These are phyloP conservation scores for Struthidea cinerea DNA, from an alignment of 2,113 vertebrate species.

Conservation along the genomic window DNA sequence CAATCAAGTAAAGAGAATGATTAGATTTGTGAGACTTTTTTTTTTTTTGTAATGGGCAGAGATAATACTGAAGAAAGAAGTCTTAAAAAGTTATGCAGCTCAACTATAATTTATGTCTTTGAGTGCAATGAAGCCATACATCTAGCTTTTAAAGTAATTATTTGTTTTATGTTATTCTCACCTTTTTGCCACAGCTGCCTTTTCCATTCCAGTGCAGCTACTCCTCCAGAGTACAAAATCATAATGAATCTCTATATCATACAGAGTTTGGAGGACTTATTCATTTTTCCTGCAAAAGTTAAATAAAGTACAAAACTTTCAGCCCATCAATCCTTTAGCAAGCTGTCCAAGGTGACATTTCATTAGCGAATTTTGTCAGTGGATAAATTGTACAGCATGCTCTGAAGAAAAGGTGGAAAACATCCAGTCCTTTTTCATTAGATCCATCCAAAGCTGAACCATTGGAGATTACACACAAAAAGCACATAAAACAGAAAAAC, in stretches of 20 bases:
- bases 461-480: constrained; percentile 79
- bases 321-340: constrained; percentile 84
- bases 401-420: constrained; percentile 77
- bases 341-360: constrained; percentile 91
- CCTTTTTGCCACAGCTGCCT: background rate
- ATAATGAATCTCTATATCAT: constrained; percentile 72
- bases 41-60: background rate
- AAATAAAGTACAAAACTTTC: constrained; percentile 87
- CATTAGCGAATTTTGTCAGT: constrained; percentile 93
- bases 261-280: constrained; percentile 72
- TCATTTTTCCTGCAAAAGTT: constrained; percentile 81
- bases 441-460: constrained; percentile 76
- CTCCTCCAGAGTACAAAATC: constrained; percentile 33
- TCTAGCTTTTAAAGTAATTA: constrained; percentile 18
- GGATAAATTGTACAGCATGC: constrained; percentile 82
- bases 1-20: background rate
- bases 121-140: background rate
- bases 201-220: background rate
- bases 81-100: background rate
- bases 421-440: constrained; percentile 87
- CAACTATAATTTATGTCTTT: background rate
- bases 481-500: constrained; percentile 70
- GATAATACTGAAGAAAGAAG: background rate
- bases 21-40: background rate
- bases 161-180: constrained; percentile 27